Conservation (phyloP, 2,888 invertebrate species). For the Orchesellides sinensis region DNA sequence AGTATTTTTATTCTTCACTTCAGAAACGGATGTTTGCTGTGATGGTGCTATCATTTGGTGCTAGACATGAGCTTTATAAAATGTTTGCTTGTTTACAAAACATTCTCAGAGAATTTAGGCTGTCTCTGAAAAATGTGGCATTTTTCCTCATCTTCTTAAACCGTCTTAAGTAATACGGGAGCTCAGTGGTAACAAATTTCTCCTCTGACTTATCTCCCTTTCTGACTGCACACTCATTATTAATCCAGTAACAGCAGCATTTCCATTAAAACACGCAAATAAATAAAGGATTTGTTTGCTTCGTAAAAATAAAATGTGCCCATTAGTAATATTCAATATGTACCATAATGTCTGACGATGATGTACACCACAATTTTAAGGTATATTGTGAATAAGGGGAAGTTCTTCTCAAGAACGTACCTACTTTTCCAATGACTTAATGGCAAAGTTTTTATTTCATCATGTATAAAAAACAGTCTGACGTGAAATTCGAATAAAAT, state of each 20-base stretch:
- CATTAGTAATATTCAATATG: background rate
- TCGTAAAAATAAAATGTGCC: background rate
- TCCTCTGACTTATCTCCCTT: background rate
- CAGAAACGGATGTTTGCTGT: no score
- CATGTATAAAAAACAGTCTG: background rate
- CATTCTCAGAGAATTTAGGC: conserved; percentile 19
- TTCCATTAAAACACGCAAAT: conserved; percentile 15
- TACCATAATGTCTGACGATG: background rate
- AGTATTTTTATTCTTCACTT: no score
- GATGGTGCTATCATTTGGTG: no score
- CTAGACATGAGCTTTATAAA: background rate
- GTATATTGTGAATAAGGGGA: background rate
- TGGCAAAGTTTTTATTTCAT: background rate
- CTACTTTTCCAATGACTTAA: background rate
- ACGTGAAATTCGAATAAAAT: background rate
- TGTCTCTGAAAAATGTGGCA: conserved; percentile 37
- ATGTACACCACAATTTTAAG: background rate
- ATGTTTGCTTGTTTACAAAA: conserved; percentile 21
- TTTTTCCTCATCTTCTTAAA: background rate
- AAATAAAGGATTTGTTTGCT: conserved; percentile 7
- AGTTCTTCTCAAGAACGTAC: background rate
- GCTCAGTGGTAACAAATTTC: conserved; percentile 21
- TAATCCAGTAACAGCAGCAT: conserved; percentile 15
- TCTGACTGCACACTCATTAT: background rate
- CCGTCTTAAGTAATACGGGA: background rate